These are phyloP conservation scores for Tragelaphus oryx DNA, from an alignment of 2,797 vertebrate genomes.

Conservation along the genomic window DNA sequence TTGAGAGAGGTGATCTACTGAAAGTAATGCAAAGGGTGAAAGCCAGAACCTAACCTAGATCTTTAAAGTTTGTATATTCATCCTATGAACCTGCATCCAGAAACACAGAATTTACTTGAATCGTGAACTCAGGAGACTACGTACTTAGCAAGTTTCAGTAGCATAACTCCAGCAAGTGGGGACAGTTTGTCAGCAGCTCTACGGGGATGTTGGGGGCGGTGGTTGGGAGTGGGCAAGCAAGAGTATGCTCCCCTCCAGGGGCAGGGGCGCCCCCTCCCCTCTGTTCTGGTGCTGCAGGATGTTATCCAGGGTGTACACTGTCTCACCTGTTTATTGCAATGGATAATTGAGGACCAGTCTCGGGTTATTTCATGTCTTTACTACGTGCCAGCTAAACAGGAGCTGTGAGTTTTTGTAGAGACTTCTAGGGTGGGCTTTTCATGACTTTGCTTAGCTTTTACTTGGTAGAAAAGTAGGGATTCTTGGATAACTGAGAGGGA, in stretches of 20 bases:
- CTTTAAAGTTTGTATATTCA: background rate
- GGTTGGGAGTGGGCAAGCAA: background rate
- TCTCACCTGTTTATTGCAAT: background rate
- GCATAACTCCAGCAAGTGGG: background rate
- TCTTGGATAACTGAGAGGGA: background rate
- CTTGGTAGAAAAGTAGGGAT: background rate
- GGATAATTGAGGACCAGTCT: background rate
- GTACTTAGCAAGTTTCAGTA: background rate
- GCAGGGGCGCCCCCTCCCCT: background rate
- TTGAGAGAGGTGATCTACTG: background rate
- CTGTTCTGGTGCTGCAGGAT: background rate
- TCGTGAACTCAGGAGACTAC: background rate
- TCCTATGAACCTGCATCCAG: background rate
- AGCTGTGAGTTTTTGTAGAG: background rate
- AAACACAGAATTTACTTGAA: background rate
- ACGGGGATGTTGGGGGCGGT: background rate
- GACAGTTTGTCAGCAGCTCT: background rate
- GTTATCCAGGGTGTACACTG: background rate
- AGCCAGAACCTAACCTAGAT: background rate
- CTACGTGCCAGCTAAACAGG: background rate
- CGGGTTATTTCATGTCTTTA: background rate
- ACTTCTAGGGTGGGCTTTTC: background rate
- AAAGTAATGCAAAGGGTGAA: background rate
- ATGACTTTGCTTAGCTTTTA: background rate
- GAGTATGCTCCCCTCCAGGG: background rate